Conservation (phyloP, 2,888 invertebrate genomes). For the Anthophora plumipes region DNA sequence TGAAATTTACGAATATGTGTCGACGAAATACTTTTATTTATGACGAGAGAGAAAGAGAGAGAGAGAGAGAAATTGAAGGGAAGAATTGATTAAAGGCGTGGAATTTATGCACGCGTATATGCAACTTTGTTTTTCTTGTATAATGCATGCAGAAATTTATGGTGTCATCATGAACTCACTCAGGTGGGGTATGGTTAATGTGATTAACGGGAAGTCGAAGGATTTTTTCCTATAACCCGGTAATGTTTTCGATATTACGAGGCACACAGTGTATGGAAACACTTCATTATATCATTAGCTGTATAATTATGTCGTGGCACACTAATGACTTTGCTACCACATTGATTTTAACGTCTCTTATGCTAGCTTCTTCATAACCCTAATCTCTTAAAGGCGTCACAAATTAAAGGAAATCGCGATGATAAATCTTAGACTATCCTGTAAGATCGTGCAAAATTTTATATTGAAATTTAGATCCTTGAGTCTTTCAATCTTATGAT, state of each 20-base stretch:
- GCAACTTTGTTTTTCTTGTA: not conserved
- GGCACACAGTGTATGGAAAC: slow-evolving; percentile 9
- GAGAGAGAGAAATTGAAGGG: too few relatives aligned
- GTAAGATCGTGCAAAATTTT: not conserved
- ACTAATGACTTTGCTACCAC: slow-evolving; percentile 16
- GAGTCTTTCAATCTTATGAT: too few relatives aligned
- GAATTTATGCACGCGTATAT: not conserved
- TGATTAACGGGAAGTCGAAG: slow-evolving; percentile 2
- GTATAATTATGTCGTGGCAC: slow-evolving; percentile 30
- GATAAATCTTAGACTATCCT: not conserved
- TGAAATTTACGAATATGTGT: not conserved
- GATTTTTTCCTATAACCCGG: not conserved
- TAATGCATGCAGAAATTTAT: slow-evolving; percentile 1
- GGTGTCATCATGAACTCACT: slow-evolving; percentile 10
- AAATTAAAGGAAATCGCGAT: not conserved
- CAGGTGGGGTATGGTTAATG: slow-evolving; percentile 3
- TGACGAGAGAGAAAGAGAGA: too few relatives aligned
- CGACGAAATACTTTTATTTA: too few relatives aligned
- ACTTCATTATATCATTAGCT: slow-evolving; percentile 27
- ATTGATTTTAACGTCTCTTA: slow-evolving; percentile 6
- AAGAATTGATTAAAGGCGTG: slow-evolving; percentile 11
- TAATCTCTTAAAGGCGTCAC: not conserved
- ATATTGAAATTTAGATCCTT: too few relatives aligned
- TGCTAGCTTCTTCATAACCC: not conserved
- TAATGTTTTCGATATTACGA: slow-evolving; percentile 6